Evolutionary conservation across 2,888 invertebrate species (phyloP).

Genomic region (Lomographa bimaculata): DNA sequence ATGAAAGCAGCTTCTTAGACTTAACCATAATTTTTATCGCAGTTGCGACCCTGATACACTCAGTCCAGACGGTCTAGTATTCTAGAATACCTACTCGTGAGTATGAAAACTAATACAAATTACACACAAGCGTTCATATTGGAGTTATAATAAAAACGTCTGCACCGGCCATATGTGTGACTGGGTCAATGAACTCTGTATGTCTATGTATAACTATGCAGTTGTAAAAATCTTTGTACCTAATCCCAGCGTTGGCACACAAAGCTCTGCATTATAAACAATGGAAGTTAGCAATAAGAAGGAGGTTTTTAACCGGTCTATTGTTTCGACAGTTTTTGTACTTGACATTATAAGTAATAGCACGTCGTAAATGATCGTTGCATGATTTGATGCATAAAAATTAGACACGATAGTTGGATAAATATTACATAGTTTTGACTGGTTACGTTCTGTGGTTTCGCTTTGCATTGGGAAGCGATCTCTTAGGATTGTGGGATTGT

Average conservation of each 20-base stretch:
- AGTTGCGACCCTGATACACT: slow-evolving; percentile 20
- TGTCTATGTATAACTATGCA: slow-evolving; percentile 38
- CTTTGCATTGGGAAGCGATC: too few relatives aligned
- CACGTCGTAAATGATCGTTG: slow-evolving; percentile 40
- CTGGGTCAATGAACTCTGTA: slow-evolving; percentile 31
- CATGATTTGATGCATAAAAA: slow-evolving; percentile 44
- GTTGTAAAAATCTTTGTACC: slow-evolving; percentile 47
- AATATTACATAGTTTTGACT: too few relatives aligned
- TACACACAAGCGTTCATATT: slow-evolving; percentile 26
- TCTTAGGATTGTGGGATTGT: too few relatives aligned
- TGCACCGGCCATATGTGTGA: slow-evolving; percentile 32
- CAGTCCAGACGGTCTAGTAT: slow-evolving; percentile 19
- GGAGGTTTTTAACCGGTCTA: slow-evolving; percentile 46
- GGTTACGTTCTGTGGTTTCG: too few relatives aligned
- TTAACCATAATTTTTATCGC: slow-evolving; percentile 18
- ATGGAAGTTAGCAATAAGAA: slow-evolving; percentile 51
- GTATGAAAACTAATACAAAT: slow-evolving; percentile 31
- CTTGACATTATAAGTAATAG: slow-evolving; percentile 47
- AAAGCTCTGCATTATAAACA: slow-evolving; percentile 47
- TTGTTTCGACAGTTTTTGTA: slow-evolving; percentile 48
- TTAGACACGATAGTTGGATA: too few relatives aligned
- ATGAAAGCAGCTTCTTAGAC: slow-evolving; percentile 3
- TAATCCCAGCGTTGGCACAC: slow-evolving; percentile 43
- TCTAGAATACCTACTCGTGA: slow-evolving; percentile 17
- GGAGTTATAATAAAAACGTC: slow-evolving; percentile 30